phyloP scores from a whole-genome alignment of 2,113 vertebrate species.

The Aegithalos caudatus region DNA sequence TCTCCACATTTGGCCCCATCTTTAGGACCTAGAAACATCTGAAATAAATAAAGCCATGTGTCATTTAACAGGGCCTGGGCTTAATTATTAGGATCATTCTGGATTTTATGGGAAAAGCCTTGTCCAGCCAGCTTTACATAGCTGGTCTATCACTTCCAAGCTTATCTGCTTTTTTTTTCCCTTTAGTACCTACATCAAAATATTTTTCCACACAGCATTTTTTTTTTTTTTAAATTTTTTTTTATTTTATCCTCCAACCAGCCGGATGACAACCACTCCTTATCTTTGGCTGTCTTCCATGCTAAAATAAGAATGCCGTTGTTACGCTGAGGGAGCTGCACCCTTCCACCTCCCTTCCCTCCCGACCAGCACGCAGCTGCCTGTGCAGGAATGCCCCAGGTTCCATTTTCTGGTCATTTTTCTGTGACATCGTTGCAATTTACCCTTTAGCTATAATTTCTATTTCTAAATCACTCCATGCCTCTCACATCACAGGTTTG shows the following conservation, averaged over 20 bases:
- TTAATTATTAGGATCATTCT: slow-evolving; percentile 59
- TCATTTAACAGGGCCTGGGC: slow-evolving; percentile 33
- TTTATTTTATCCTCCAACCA: not conserved
- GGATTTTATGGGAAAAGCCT: slow-evolving; percentile 25
- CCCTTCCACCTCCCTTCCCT: slow-evolving; percentile 42
- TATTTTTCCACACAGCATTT: not conserved
- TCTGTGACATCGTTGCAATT: not conserved
- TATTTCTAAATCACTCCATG: not conserved
- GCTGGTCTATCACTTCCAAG: not conserved
- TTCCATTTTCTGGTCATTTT: slow-evolving; percentile 16
- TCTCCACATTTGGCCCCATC: slow-evolving; percentile 55
- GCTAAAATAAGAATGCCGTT: slow-evolving; percentile 44
- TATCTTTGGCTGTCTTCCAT: slow-evolving; percentile 59
- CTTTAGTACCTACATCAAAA: slow-evolving; percentile 1
- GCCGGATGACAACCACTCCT: slow-evolving; percentile 41
- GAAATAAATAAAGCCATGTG: slow-evolving; percentile 63
- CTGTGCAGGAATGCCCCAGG: not conserved
- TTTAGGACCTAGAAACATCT: slow-evolving; percentile 58
- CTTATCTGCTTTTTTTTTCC: not conserved
- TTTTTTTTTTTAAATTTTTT: not conserved
- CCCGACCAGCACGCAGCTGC: not conserved
- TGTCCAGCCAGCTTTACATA: not conserved
- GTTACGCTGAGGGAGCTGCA: slow-evolving; percentile 29
- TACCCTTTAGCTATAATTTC: not conserved
- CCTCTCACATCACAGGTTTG: not conserved